These are phyloP conservation scores for Lordiphosa collinella DNA, from an alignment of 1,140 invertebrate species.

Conservation along the genomic window DNA sequence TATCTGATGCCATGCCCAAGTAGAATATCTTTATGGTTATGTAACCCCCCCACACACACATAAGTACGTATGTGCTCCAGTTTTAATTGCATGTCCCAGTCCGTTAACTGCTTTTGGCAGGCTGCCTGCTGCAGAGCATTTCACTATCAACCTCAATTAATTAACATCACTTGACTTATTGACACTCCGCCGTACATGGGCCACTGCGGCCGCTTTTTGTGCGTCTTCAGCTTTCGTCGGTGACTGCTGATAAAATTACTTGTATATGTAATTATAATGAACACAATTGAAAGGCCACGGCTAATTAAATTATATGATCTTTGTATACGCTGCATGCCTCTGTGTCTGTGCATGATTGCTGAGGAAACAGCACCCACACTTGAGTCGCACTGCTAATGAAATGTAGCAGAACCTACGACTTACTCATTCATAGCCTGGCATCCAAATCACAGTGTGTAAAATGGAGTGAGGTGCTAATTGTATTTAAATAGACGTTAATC, in stretches of 20 bases:
- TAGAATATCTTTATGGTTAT: conserved; percentile 25
- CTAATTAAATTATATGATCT: conserved; percentile 71
- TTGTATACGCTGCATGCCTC: conserved; percentile 25
- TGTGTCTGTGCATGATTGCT: conserved; percentile 14
- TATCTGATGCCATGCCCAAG: conserved; percentile 30
- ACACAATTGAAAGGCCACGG: conserved; percentile 68
- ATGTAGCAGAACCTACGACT: not conserved
- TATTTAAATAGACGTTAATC: conserved; percentile 39
- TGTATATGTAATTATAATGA: conserved; percentile 66
- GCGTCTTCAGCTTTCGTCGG: conserved; percentile 4
- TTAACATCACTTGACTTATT: conserved; percentile 78
- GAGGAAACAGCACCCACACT: conserved; percentile 4
- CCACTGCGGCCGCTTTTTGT: conserved; percentile 4
- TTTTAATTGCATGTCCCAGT: conserved; percentile 45
- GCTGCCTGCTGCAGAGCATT: conserved; percentile 45
- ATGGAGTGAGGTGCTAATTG: conserved; percentile 31
- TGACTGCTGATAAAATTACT: conserved; percentile 61
- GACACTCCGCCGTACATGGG: conserved; percentile 44
- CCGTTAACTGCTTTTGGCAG: conserved; percentile 44
- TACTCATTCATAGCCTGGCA: not conserved
- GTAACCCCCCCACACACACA: too few species aligned
- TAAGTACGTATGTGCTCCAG: conserved; percentile 24
- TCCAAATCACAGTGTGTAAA: not conserved
- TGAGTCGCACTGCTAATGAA: too few species aligned
- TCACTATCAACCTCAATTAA: conserved; percentile 65